Evolutionary conservation across 1,140 invertebrate species (phyloP).

Genomic region (Pentalonia nigronervosa): DNA sequence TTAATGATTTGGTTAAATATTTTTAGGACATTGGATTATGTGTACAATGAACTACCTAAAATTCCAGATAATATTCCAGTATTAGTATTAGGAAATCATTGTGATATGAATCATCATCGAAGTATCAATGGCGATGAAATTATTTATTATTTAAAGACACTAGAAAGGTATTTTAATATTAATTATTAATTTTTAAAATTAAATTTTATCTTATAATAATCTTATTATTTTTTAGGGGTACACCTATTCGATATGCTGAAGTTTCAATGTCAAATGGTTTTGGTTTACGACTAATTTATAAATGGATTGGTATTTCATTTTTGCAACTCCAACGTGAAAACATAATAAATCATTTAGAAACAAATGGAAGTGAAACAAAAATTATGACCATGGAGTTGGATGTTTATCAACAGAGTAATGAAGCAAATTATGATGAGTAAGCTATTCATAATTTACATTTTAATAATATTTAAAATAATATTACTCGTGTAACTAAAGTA

Average conservation of each 20-base stretch:
- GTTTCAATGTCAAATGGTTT: slow-evolving; percentile 97
- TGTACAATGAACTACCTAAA: slow-evolving; percentile 85
- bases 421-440: slow-evolving; percentile 86
- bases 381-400: slow-evolving; percentile 86
- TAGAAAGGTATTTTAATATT: slow-evolving; percentile 64
- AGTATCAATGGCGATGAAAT: slow-evolving; percentile 78
- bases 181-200: background rate
- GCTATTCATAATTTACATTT: slow-evolving; percentile 58
- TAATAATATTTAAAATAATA: background rate
- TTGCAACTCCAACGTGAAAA: slow-evolving; percentile 89
- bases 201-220: slow-evolving; percentile 49
- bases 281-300: slow-evolving; percentile 91
- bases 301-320: slow-evolving; percentile 96
- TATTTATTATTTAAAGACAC: slow-evolving; percentile 73
- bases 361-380: slow-evolving; percentile 84
- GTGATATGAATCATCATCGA: slow-evolving; percentile 94
- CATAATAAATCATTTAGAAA: slow-evolving; percentile 84
- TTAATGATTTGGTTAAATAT: slow-evolving; percentile 57
- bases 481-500: background rate
- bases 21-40: slow-evolving; percentile 92
- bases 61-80: slow-evolving; percentile 89
- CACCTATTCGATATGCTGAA: slow-evolving; percentile 86
- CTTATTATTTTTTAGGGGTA: slow-evolving; percentile 62
- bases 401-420: slow-evolving; percentile 82
- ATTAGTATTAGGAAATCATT: slow-evolving; percentile 91